phyloP scores from a whole-genome alignment of 23 tunicate species.

The Halocynthia roretzi region DNA sequence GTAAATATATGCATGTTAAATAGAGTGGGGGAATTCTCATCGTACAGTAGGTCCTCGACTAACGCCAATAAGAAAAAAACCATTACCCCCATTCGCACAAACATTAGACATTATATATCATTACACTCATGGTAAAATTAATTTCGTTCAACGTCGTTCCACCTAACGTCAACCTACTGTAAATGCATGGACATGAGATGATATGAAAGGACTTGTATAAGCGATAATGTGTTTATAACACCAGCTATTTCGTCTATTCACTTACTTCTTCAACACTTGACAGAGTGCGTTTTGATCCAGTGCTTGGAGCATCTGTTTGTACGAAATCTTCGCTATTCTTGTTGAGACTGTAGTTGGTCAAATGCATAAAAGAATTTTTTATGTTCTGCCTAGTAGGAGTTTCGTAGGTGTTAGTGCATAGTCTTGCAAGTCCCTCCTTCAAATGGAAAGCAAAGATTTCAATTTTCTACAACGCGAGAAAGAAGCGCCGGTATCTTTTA shows the following conservation, averaged over 20 bases:
- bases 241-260: too few relatives aligned
- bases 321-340: constrained; percentile 68
- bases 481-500: not conserved
- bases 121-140: too few relatives aligned
- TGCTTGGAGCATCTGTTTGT: constrained; percentile 59
- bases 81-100: too few relatives aligned
- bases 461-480: not conserved
- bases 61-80: not conserved
- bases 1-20: too few relatives aligned
- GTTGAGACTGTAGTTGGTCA: constrained; percentile 91
- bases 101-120: too few relatives aligned
- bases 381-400: constrained; percentile 54
- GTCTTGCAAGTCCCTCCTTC: constrained; percentile 91
- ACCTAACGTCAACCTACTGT: too few relatives aligned
- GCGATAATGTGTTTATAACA: too few relatives aligned
- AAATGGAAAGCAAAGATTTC: not conserved
- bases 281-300: constrained; percentile 82
- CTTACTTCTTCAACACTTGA: constrained; percentile 59
- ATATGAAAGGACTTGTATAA: too few relatives aligned
- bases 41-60: not conserved
- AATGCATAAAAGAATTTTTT: constrained; percentile 68
- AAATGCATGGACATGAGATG: too few relatives aligned
- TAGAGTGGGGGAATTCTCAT: too few relatives aligned
- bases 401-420: constrained; percentile 78
- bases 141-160: too few relatives aligned